Evolutionary conservation across 2,797 vertebrate species (phyloP).

Genomic region (Remorina albescens): DNA sequence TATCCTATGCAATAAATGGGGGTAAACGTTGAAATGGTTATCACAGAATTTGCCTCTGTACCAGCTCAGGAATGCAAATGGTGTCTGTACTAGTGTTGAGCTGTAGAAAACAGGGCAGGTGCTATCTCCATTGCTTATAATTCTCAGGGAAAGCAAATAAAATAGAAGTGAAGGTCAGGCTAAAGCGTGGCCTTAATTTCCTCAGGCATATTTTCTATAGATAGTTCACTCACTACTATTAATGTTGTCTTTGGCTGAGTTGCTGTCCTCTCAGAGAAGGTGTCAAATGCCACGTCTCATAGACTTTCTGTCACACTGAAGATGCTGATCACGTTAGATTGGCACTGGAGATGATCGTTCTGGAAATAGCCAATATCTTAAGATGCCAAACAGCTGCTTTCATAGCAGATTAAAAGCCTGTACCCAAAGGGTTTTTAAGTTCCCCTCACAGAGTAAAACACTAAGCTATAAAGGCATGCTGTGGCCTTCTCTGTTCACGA

Average conservation of each 20-base stretch:
- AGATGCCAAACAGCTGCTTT: constrained; percentile 78
- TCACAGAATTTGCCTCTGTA: constrained; percentile 50
- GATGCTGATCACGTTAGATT: constrained; percentile 51
- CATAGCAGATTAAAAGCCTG: constrained; percentile 66
- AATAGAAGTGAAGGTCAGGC: constrained; percentile 40
- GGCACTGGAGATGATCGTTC: constrained; percentile 59
- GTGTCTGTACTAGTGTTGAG: constrained; percentile 36
- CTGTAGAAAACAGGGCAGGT: constrained; percentile 19
- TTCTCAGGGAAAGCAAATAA: constrained; percentile 46
- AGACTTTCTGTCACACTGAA: constrained; percentile 14
- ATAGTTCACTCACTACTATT: constrained; percentile 41
- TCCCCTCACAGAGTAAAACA: constrained; percentile 57
- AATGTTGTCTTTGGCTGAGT: constrained; percentile 15
- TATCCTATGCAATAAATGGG: neutral
- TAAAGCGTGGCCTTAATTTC: constrained; percentile 58
- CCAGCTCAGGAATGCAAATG: constrained; percentile 55
- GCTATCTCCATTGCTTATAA: constrained; percentile 23
- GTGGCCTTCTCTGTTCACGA: constrained; percentile 45
- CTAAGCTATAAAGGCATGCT: constrained; percentile 46
- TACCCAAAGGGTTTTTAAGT: constrained; percentile 70
- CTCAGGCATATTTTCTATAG: constrained; percentile 36
- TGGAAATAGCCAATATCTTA: constrained; percentile 64
- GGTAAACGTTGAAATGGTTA: constrained; percentile 53
- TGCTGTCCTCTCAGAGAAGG: constrained; percentile 33
- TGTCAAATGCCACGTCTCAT: constrained; percentile 51